Base-by-base conservation (phyloP, 2,113 vertebrate species). In the Apteryx owenii region DNA sequence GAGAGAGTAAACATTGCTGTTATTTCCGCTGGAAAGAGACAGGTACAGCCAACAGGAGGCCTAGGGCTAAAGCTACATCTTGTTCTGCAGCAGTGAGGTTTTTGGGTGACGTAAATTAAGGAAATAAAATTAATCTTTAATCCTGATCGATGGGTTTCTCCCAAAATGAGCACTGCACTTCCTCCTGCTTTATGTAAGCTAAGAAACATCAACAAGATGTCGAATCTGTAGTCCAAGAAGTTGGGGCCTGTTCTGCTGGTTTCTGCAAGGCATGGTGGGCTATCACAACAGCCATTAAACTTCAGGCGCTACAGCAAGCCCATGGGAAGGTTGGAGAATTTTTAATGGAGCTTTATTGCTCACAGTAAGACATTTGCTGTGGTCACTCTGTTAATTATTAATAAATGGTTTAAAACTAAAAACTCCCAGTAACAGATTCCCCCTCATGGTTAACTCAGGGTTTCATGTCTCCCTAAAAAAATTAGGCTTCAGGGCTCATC, bases 1-100 rank as follows among this genome's bases (percentile, higher is more conserved):
- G 13, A 9, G 60, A 18, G 44, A 25, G 62, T 8, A 31, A 62
- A 29, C 22, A 4, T 40, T 1, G n/a, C 2, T 1, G 1, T 40
- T 18, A 4, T 72, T 91, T 31, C 65, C 42, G 18, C 12, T 50
- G 44, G 65, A 20, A 51, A 25, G 61, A n/a, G 28, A 48, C 2
- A 2, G 28, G 28, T 68, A 58, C 50, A 60, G 62, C 36, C 60
- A 23, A 21, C 9, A 15, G 12, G 44, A 68, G 70, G 28, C 7
- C 46, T n/a, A 21, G 62, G 62, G 31, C 36, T 33, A 11, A 26
- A 68, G 4, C 10, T 21, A 1, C 36, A 0, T 12, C 83, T 44
- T n/a, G 5, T 66, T 14, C 33, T 54, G 83, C 87, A 65, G 46
- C 77, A 31, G 5, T 7, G 19, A 10, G 65, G 36, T 14, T 69